Percentiles rank a stretch among this genome's conserved stretches.
Evolutionary conservation across 2,113 vertebrate genomes (phyloP).

Genomic region (Apteryx owenii): DNA sequence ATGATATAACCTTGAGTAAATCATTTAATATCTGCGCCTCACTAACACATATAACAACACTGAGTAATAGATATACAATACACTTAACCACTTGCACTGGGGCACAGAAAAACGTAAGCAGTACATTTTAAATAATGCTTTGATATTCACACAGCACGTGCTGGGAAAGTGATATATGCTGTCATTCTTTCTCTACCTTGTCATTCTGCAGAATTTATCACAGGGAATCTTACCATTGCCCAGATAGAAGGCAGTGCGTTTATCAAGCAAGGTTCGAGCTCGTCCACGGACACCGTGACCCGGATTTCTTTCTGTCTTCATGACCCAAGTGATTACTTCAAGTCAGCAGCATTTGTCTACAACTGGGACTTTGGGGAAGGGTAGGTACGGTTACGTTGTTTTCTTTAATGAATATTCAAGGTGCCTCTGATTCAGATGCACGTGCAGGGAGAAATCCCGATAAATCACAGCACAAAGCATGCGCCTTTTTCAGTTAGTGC

Average conservation of each 20-base stretch:
- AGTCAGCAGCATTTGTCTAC: constrained; percentile 80
- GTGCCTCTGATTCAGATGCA: background rate
- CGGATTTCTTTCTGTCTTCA: constrained; percentile 83
- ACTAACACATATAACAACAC: background rate
- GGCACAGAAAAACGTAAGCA: background rate
- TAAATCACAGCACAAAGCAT: background rate
- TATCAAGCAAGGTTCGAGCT: constrained; percentile 68
- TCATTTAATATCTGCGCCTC: background rate
- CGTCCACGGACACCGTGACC: constrained; percentile 74
- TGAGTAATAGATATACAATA: background rate
- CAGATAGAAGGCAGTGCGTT: constrained; percentile 81
- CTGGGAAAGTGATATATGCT: background rate
- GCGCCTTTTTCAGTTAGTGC: background rate
- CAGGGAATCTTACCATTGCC: constrained; percentile 83
- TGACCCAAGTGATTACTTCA: constrained; percentile 82
- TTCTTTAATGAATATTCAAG: background rate
- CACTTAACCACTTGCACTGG: background rate
- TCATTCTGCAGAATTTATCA: constrained; percentile 78
- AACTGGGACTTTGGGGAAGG: constrained; percentile 89
- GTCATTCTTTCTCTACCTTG: background rate
- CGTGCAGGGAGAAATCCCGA: background rate
- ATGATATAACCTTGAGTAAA: background rate
- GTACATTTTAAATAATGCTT: background rate
- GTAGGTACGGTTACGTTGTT: constrained; percentile 66
- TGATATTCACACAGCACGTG: background rate